Evolutionary conservation across 2,797 vertebrate species (phyloP), one percentile per base, ranked within the genome.

Genomic region (Urosaurus nigricauda): DNA sequence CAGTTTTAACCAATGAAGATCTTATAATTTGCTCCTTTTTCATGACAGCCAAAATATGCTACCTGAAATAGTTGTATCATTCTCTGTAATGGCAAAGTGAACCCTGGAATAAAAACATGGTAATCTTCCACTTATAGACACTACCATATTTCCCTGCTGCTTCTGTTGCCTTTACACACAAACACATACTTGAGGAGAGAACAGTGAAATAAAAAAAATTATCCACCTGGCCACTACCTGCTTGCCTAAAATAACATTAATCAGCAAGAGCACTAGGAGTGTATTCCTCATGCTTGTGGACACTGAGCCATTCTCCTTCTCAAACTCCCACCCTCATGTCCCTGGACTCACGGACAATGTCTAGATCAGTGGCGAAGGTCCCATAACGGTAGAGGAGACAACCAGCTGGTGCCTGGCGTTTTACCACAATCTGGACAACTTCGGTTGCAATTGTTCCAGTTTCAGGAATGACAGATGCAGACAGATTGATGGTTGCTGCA

Each of bases 361-460:
- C 95, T 83, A 99, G 95, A 53, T 96, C 91, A 29, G 98, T 97
- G 91, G 98, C 94, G 63, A 98, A 98, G 89, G 98, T 98, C 92
- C 99, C 98, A 0, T 99, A 99, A 90, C 98, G 98, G 95, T 98
- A 98, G 32, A 98, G 95, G 87, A 97, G 92, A 80, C 99, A 99
- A 92, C 97, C 97, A 2, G 92, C 92, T 8, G 97, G 95, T 0
- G 96, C 98, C 92, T 99, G 98, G 88, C 98, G 97, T 94, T 99
- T 99, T 73, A 96, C 98, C 94, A 99, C 92, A 17, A 96, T 90
- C 13, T 98, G 90, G 0, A 95, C 90, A 80, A 95, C 96, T 47
- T 93, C 63, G 83, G 87, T 65, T 88, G 75, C 53, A 87, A 35
- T 79, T 88, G 53, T 86, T 68, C 19, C 84, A 43, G 79, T 11